phyloP scores from a whole-genome alignment of 2,113 vertebrate genomes.

The Gulo gulo region DNA sequence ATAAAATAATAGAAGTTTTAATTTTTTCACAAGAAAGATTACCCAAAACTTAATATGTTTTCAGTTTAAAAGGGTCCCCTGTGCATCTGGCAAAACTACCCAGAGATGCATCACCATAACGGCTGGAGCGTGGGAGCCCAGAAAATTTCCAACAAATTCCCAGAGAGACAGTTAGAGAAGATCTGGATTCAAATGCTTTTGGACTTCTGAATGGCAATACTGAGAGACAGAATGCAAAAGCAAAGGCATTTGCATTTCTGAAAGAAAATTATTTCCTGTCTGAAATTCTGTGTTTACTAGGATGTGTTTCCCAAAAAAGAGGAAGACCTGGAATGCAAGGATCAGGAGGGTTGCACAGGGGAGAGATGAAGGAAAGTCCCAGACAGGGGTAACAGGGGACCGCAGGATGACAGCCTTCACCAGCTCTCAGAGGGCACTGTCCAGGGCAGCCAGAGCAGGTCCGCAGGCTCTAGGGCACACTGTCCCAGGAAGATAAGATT shows the following conservation, averaged over 20 bases:
- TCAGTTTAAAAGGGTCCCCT: not conserved
- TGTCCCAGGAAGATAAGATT: not conserved
- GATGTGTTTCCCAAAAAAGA: not conserved
- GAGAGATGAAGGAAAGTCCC: not conserved
- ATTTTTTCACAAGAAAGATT: not conserved
- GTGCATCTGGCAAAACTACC: not conserved
- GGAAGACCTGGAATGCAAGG: not conserved
- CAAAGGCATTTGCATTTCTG: not conserved
- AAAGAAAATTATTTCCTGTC: not conserved
- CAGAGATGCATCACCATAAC: not conserved
- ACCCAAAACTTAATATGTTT: not conserved
- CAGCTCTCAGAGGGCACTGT: not conserved
- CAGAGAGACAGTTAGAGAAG: not conserved
- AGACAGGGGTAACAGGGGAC: not conserved
- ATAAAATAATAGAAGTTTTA: not conserved
- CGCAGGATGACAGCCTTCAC: not conserved
- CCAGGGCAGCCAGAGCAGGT: not conserved
- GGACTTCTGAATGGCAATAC: not conserved
- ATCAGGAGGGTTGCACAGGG: not conserved
- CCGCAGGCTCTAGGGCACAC: not conserved
- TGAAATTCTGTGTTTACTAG: not conserved
- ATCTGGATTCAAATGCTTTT: not conserved
- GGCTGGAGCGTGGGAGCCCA: not conserved
- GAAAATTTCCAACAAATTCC: not conserved
- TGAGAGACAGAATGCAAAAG: not conserved